Evolutionary conservation across 2,888 invertebrate genomes (phyloP).

Genomic region (Melinopterus prodromus): DNA sequence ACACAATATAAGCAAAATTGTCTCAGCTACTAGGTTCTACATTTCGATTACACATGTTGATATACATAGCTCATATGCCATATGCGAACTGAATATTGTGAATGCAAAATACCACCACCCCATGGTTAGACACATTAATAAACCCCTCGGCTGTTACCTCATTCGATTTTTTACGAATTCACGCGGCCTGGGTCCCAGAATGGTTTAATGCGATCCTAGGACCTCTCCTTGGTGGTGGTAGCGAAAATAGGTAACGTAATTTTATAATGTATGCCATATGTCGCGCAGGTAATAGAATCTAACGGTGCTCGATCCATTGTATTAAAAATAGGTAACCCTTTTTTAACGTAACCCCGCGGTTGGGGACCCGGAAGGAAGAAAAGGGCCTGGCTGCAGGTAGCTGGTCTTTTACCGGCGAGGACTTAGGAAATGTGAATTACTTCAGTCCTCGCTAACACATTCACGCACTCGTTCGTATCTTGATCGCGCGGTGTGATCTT

Average conservation of each 20-base stretch:
- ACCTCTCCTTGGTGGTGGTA: neutral
- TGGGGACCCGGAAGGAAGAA: slow-evolving; percentile 59
- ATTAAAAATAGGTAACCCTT: slow-evolving; percentile 57
- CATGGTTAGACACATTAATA: neutral
- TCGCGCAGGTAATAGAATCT: slow-evolving; percentile 54
- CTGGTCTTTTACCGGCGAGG: slow-evolving; percentile 51
- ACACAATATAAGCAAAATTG: too few relatives aligned
- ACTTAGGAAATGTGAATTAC: slow-evolving; percentile 53
- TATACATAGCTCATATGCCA: neutral
- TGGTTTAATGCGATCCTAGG: neutral
- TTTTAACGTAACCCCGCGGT: slow-evolving; percentile 44
- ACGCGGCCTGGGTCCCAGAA: neutral
- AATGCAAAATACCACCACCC: neutral
- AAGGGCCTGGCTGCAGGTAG: slow-evolving; percentile 58
- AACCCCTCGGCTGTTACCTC: neutral
- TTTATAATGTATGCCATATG: slow-evolving; percentile 54
- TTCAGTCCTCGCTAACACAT: slow-evolving; percentile 50
- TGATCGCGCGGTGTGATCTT: slow-evolving; percentile 28
- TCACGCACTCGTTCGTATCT: slow-evolving; percentile 34
- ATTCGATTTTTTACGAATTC: neutral
- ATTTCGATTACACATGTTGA: too few relatives aligned
- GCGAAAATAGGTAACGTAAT: slow-evolving; percentile 29
- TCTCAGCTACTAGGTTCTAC: too few relatives aligned
- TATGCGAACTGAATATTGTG: neutral
- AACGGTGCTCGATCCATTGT: slow-evolving; percentile 46